Evolutionary conservation across 92 coral and sea anemone species (phyloP).

Genomic region (Plumapathes pennacea): DNA sequence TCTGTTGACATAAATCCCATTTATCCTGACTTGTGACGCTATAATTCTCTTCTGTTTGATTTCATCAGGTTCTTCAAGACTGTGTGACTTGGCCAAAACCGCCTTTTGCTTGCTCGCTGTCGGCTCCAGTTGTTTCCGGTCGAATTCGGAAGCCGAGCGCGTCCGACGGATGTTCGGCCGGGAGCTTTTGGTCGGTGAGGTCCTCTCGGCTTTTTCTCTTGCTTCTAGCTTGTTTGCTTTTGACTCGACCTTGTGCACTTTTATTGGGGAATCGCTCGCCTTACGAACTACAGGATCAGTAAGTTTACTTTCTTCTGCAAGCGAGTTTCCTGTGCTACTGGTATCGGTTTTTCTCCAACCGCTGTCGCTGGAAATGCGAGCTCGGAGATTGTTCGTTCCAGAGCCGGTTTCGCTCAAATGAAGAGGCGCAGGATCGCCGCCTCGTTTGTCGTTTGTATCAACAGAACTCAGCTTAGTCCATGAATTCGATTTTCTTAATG

Average conservation of each 20-base stretch:
- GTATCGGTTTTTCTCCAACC: slow-evolving; percentile 12
- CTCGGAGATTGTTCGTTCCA: no score
- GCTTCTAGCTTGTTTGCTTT: slow-evolving; percentile 85
- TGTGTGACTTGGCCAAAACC: slow-evolving; percentile 69
- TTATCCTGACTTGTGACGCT: slow-evolving; percentile 73
- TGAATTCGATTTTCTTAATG: slow-evolving; percentile 68
- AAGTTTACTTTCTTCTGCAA: slow-evolving; percentile 13
- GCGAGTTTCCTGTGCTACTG: slow-evolving; percentile 6
- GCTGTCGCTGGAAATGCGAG: no score
- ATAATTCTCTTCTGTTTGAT: slow-evolving; percentile 30
- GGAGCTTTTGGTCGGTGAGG: slow-evolving; percentile 64
- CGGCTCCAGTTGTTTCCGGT: slow-evolving; percentile 61
- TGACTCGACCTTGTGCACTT: slow-evolving; percentile 70
- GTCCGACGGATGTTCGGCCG: slow-evolving; percentile 89
- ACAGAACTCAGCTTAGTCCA: slow-evolving; percentile 67
- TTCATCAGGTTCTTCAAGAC: slow-evolving; percentile 60
- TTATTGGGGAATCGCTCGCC: slow-evolving; percentile 14
- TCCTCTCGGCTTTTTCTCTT: slow-evolving; percentile 59
- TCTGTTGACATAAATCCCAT: slow-evolving; percentile 84
- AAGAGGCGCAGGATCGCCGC: slow-evolving; percentile 1
- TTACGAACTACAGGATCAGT: slow-evolving; percentile 5
- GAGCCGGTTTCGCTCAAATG: no score
- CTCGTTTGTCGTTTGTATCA: slow-evolving; percentile 12
- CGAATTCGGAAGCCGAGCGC: slow-evolving; percentile 83
- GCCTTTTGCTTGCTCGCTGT: slow-evolving; percentile 81